A percentile compares a stretch with the other conserved stretches of the same genome.
These are phyloP conservation scores for Manacus vitellinus DNA, from an alignment of 2,113 vertebrate species.

Conservation along the genomic window DNA sequence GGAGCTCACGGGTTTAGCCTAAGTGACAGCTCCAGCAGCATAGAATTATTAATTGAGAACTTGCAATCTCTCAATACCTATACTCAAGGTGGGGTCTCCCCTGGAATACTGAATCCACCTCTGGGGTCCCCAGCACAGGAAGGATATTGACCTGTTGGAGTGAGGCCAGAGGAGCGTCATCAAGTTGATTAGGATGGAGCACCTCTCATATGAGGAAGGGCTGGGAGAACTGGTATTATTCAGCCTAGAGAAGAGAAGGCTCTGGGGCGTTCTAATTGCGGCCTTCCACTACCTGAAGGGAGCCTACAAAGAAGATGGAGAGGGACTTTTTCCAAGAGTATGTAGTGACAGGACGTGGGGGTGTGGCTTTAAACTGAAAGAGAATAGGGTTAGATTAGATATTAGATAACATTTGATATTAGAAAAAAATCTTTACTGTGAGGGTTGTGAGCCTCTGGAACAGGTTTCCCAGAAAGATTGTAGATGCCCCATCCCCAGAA, in stretches of 20 bases:
- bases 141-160: background rate
- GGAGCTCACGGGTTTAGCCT: background rate
- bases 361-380: background rate
- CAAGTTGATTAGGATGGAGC: background rate
- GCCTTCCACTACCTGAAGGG: background rate
- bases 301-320: background rate
- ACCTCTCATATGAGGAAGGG: background rate
- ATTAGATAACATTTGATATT: too few species aligned
- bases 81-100: background rate
- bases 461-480: background rate
- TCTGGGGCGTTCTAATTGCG: background rate
- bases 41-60: background rate
- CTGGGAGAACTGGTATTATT: background rate
- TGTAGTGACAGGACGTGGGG: background rate
- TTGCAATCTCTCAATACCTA: background rate
- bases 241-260: background rate
- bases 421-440: background rate
- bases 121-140: background rate
- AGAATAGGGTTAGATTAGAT: background rate
- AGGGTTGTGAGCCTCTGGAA: background rate
- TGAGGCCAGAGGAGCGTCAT: fast-evolving
- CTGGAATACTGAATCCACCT: background rate
- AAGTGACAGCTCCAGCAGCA: background rate
- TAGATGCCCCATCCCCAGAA: background rate
- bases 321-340: background rate